phyloP scores from a whole-genome alignment of 1,140 invertebrate genomes.

The Limonius californicus region DNA sequence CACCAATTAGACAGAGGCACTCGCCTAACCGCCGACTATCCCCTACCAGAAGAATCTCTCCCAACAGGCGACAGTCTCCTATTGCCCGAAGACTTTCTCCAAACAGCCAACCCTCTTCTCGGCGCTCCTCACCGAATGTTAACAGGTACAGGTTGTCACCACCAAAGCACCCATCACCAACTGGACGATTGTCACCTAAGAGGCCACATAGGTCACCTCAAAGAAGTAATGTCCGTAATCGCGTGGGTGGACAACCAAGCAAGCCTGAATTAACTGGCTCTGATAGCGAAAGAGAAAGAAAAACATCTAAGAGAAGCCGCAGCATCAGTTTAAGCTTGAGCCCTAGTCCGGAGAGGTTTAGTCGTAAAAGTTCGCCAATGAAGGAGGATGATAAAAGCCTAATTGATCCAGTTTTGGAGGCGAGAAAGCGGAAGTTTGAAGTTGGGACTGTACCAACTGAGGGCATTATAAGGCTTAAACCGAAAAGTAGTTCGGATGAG shows the following conservation, averaged over 20 bases:
- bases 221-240: too few relatives aligned
- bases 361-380: background rate
- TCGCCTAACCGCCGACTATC: background rate
- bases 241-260: too few relatives aligned
- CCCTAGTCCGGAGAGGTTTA: background rate
- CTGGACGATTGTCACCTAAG: too few relatives aligned
- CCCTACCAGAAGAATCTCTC: background rate
- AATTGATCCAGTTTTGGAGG: constrained; percentile 42
- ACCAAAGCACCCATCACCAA: background rate
- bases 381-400: background rate
- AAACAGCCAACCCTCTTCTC: background rate
- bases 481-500: constrained; percentile 26
- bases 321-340: background rate
- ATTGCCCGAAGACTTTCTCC: background rate
- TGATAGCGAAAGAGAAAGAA: background rate
- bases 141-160: background rate
- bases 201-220: too few relatives aligned
- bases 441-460: constrained; percentile 37
- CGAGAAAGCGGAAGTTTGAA: constrained; percentile 43
- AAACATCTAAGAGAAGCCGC: background rate
- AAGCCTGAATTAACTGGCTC: too few relatives aligned
- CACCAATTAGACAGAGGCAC: background rate
- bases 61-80: background rate
- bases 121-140: background rate
- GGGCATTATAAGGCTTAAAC: constrained; percentile 43